Conservation (phyloP, 2,113 vertebrate species). For the Paedocypris sp. region DNA sequence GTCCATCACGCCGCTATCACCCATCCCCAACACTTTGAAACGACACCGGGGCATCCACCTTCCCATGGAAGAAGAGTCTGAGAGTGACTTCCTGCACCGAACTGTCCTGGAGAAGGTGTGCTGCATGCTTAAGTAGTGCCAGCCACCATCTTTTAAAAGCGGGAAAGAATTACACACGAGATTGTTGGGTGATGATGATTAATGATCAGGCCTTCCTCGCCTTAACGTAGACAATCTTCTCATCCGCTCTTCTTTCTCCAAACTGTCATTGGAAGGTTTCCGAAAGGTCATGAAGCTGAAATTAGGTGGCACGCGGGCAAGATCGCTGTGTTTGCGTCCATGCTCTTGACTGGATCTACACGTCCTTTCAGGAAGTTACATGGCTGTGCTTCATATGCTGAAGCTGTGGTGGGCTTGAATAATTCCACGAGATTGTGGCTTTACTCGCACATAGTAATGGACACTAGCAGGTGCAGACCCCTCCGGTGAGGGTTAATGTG, state of each 20-base stretch:
- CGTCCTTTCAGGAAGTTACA: too few relatives aligned
- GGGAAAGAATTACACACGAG: too few relatives aligned
- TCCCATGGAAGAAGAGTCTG: conserved; percentile 48
- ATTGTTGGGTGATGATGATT: conserved; percentile 66
- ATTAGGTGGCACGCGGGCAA: neutral
- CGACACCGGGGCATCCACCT: conserved; percentile 52
- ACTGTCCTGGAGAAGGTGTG: conserved; percentile 39
- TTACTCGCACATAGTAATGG: conserved; percentile 50
- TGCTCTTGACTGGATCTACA: too few relatives aligned
- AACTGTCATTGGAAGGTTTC: conserved; percentile 19
- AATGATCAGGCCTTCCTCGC: conserved; percentile 52
- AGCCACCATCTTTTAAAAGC: too few relatives aligned
- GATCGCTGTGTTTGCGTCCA: too few relatives aligned
- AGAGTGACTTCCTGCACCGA: conserved; percentile 42
- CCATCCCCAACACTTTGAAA: conserved; percentile 56
- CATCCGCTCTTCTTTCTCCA: conserved; percentile 31
- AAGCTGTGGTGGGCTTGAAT: too few relatives aligned
- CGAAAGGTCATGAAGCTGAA: neutral
- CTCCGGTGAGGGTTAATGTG: conserved; percentile 58
- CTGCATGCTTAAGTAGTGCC: conserved; percentile 52
- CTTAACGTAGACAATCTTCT: neutral
- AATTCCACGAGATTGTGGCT: too few relatives aligned
- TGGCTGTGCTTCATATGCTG: too few relatives aligned
- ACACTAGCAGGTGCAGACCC: conserved; percentile 42
- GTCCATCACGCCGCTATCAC: conserved; percentile 62